phyloP scores from a whole-genome alignment of 2,797 vertebrate species.

The Myotis myotis region DNA sequence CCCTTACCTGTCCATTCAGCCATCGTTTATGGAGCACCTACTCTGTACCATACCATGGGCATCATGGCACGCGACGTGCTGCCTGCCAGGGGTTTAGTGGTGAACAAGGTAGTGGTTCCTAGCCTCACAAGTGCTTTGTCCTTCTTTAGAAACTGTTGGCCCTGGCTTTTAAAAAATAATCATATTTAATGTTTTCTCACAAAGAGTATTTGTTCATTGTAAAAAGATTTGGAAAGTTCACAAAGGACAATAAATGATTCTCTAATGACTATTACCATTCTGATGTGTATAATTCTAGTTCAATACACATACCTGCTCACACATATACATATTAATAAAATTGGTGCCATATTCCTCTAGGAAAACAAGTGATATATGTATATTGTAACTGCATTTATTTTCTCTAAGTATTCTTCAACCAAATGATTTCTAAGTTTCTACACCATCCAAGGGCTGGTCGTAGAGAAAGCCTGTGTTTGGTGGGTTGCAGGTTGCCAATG shows the following conservation, averaged over 20 bases:
- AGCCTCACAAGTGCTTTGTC: background rate
- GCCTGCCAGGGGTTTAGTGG: background rate
- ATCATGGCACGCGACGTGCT: fast-evolving
- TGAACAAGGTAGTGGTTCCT: background rate
- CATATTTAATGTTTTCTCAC: background rate
- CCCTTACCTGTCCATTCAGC: background rate
- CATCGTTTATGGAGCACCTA: background rate
- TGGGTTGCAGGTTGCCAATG: background rate
- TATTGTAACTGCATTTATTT: background rate
- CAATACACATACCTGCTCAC: background rate
- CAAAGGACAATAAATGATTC: background rate
- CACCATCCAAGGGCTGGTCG: fast-evolving
- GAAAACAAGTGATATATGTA: background rate
- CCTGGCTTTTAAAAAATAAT: background rate
- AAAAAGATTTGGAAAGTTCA: background rate
- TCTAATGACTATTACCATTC: background rate
- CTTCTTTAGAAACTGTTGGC: background rate
- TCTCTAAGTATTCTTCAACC: background rate
- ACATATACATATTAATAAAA: background rate
- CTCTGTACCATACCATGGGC: fast-evolving
- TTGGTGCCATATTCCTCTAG: background rate
- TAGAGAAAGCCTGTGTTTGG: background rate
- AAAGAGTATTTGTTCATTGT: background rate
- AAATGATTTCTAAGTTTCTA: background rate
- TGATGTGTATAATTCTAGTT: background rate